Percentiles rank a stretch among this genome's conserved stretches.
Evolutionary conservation across 1,140 invertebrate genomes (phyloP).

Genomic region (Nephila pilipes): DNA sequence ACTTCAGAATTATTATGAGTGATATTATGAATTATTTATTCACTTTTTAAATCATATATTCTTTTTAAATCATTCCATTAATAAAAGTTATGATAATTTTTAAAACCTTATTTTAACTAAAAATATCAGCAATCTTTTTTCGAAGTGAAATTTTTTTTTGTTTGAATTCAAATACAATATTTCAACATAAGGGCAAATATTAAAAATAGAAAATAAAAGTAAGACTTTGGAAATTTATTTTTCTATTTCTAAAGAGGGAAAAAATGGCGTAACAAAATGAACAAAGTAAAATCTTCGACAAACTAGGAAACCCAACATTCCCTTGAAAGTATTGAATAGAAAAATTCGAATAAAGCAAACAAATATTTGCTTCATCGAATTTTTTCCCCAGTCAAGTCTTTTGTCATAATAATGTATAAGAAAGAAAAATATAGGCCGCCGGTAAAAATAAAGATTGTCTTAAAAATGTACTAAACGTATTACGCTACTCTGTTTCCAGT

Average conservation of each 20-base stretch:
- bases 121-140: too few relatives aligned
- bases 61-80: too few relatives aligned
- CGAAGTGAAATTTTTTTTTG: too few relatives aligned
- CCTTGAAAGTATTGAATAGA: constrained; percentile 16
- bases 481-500: constrained; percentile 22
- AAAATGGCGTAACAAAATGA: background rate
- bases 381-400: constrained; percentile 1
- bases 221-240: background rate
- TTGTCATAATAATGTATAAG: constrained; percentile 38
- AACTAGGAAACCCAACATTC: background rate
- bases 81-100: too few relatives aligned
- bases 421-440: constrained; percentile 35
- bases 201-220: too few relatives aligned
- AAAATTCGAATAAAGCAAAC: constrained; percentile 21
- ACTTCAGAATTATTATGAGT: too few relatives aligned
- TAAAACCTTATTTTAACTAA: too few relatives aligned
- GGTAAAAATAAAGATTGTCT: constrained; percentile 54
- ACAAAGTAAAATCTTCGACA: background rate
- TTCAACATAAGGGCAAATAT: too few relatives aligned
- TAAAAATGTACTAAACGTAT: constrained; percentile 67
- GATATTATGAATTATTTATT: too few relatives aligned
- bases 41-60: too few relatives aligned
- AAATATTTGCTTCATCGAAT: constrained; percentile 5
- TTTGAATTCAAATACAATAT: too few relatives aligned
- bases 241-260: background rate